Evolutionary conservation across 37 sponge, comb jelly and placozoan genomes (phyloP), one percentile per base, ranked within the genome.

Genomic region (Haliclona indistincta): DNA sequence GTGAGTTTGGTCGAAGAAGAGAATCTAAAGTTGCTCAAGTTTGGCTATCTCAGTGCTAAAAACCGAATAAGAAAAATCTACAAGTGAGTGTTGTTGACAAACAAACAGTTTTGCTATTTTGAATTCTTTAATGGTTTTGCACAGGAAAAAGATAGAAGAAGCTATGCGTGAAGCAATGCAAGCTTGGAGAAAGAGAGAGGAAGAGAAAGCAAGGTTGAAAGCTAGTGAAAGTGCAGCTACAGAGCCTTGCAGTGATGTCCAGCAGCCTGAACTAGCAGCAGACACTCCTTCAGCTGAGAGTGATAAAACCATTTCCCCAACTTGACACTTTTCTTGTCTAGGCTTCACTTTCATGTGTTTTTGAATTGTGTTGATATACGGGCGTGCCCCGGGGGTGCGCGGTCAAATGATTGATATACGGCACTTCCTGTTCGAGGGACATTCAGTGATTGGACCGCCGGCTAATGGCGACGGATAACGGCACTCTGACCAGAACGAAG

Each of bases 401-500:
- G 51, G 15, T 17, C 15, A 47, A 47, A 17, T 17, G 10, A 47
- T 15, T 47, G 51, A 47, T 17, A 47, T 47, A 71, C 41, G 52
- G 44, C 54, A 74, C 75, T 82, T 82, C 83, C 83, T 64, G 63
- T 53, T 1, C 3, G 53, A 42, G n/a, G 65, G 36, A 26, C 71
- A 71, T 71, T 71, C 54, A 37, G 43, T 11, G 29, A 52, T 55
- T 47, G 42, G 63, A 64, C 41, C 63, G 63, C 56, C 65, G 77
- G 78, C 85, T 77, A 84, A 84, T 84, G 85, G 85, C 85, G 85
- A 70, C 63, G 15, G 38, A 47, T 43, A 54, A 41, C 47, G n/a
- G 56, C 56, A 1, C 30, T 53, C 38, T 41, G 38, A 26, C 19
- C 53, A 28, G 66, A 54, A 77, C 45, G 61, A 72, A 45, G 22